These are phyloP conservation scores for Myopa testacea DNA, from an alignment of 2,888 invertebrate genomes.

Conservation along the genomic window DNA sequence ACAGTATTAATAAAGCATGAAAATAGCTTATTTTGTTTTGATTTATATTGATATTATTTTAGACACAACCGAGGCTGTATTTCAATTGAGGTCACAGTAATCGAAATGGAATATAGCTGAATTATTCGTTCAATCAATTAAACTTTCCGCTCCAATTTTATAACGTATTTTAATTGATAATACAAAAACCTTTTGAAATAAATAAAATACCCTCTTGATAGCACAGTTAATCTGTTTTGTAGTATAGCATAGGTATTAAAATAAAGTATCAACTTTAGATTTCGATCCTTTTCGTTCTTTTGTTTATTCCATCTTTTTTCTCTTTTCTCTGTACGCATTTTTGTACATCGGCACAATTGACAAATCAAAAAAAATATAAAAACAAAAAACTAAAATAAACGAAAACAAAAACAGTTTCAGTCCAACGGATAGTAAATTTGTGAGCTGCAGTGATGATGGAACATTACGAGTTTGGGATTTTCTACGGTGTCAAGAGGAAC, in stretches of 20 bases:
- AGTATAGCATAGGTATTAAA: neutral
- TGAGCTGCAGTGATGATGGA: conserved; percentile 99
- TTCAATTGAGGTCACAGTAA: neutral
- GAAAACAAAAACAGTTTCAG: conserved; percentile 82
- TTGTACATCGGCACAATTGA: conserved; percentile 36
- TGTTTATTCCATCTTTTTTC: conserved; percentile 41
- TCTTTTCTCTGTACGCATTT: conserved; percentile 41
- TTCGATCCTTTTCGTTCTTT: conserved; percentile 28
- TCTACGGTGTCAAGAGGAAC: conserved; percentile 95
- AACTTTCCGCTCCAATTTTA: no score
- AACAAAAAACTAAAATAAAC: conserved; percentile 36
- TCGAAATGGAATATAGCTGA: neutral
- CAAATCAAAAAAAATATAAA: conserved; percentile 12
- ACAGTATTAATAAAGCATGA: neutral
- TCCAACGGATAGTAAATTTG: conserved; percentile 98
- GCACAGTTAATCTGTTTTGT: neutral
- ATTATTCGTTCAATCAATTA: no score
- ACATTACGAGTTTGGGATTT: conserved; percentile 99
- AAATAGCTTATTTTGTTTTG: neutral
- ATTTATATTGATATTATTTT: neutral
- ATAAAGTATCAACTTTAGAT: conserved; percentile 30
- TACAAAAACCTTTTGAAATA: no score
- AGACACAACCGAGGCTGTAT: neutral
- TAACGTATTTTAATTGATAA: no score
- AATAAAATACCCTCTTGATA: neutral